phyloP scores from a whole-genome alignment of 1,140 invertebrate genomes.

The Danaus plexippus region DNA sequence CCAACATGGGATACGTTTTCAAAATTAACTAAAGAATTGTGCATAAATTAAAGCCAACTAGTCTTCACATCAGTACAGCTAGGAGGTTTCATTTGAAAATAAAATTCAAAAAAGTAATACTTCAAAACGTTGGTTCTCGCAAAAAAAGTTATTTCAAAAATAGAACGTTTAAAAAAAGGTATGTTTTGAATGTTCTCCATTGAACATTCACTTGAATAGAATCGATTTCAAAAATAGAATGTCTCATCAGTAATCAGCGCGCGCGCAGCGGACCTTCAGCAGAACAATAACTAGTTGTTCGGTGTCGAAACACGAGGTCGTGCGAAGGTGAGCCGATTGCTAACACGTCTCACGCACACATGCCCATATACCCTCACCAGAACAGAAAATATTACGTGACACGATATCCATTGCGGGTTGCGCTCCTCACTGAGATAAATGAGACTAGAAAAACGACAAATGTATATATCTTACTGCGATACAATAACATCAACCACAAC shows the following conservation, averaged over 20 bases:
- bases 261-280: conserved; percentile 56
- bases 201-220: conserved; percentile 6
- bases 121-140: too few species aligned
- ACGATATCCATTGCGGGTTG: conserved; percentile 11
- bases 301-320: conserved; percentile 65
- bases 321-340: conserved; percentile 61
- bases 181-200: conserved; percentile 1
- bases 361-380: conserved; percentile 16
- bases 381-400: background rate
- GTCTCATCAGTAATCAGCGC: conserved; percentile 62
- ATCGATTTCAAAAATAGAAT: conserved; percentile 50
- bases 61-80: too few species aligned
- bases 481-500: conserved; percentile 25
- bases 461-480: conserved; percentile 2
- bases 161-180: too few species aligned
- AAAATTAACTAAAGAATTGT: too few species aligned
- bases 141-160: too few species aligned
- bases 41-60: too few species aligned
- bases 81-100: too few species aligned
- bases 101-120: too few species aligned
- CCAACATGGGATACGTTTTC: too few species aligned
- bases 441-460: conserved; percentile 6
- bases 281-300: conserved; percentile 61
- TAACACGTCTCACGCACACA: conserved; percentile 40
- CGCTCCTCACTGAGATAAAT: background rate